Evolutionary conservation across 2,888 invertebrate genomes (phyloP), one percentile per base, ranked within the genome.

Genomic region (Odontocolon sp.): DNA sequence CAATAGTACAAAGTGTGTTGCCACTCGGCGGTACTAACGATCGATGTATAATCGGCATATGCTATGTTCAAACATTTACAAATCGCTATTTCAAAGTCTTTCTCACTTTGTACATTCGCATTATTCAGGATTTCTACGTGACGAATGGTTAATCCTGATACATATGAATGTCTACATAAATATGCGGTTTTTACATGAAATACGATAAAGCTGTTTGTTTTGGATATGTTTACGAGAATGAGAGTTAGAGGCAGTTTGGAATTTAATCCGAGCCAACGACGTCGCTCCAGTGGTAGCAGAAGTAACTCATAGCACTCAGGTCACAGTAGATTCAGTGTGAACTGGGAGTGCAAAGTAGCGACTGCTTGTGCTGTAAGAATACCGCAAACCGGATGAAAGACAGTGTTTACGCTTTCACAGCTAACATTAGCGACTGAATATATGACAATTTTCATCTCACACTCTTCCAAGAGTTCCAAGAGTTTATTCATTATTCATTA

Each of bases 311-410:
- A 50, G 71, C 56, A 54, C 64, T 23, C 56, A 11, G 28, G 47
- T 5, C 6, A 47, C 45, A 28, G 28, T 66, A 16, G 69, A 75
- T 70, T 52, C 52, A 71, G 64, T 31, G 54, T 56, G 54, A 71
- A 59, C 14, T n/a, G 50, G 38, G 61, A 33, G 61, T 31, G 45
- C n/a, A n/a, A n/a, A n/a, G n/a, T 11, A 11, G 38, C 8, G 38
- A 38, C 28, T 21, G 21, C 33, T 23, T 14, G 5, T 33, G 26
- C 52, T 64, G 59, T 47, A 9, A 6, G 54, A 50, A 38, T 23
- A 38, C 42, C 38, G 31, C 6, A 59, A 45, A 52, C 33, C 59
- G 64, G 33, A 45, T 54, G 67, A 66, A 59, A 21, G 42, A 31
- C 5, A 21, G 14, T 38, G 14, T 50, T 64, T 50, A 50, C 23